phyloP scores from a whole-genome alignment of 2,113 vertebrate genomes.

The Cavia porcellus region DNA sequence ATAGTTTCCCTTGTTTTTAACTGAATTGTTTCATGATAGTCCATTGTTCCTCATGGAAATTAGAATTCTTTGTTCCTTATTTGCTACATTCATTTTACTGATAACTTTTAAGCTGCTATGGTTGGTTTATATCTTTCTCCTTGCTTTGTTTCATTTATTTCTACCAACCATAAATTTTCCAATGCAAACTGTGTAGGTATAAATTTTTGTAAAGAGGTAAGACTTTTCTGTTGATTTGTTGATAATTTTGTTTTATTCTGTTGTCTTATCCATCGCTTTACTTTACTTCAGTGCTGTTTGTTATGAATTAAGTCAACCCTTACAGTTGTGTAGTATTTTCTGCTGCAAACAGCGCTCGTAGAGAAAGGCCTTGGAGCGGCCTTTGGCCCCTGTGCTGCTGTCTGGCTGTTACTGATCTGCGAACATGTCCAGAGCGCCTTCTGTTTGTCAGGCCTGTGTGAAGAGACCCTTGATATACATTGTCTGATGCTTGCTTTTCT shows the following conservation, averaged over 20 bases:
- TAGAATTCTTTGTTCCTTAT: constrained; percentile 13
- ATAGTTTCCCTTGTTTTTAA: constrained; percentile 14
- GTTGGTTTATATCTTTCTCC: constrained; percentile 2
- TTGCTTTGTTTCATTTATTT: constrained; percentile 29
- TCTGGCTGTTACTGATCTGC: not conserved
- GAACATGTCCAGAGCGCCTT: not conserved
- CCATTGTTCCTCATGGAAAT: not conserved
- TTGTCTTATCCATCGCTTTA: not conserved
- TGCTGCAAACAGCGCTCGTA: not conserved
- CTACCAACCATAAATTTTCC: not conserved
- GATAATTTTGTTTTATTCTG: not conserved
- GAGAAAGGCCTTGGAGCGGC: not conserved
- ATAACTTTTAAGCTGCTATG: not conserved
- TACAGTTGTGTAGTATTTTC: not conserved
- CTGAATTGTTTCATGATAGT: constrained; percentile 21
- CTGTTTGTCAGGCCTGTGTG: constrained; percentile 11
- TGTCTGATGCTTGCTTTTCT: not conserved
- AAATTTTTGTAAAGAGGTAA: constrained; percentile 8
- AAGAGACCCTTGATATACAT: not conserved
- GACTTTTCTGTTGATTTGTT: constrained; percentile 9
- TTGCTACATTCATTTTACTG: constrained; percentile 9
- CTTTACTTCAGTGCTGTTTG: constrained; percentile 50
- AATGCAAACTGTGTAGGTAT: constrained; percentile 11
- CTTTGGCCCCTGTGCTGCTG: not conserved
- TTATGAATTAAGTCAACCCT: not conserved